phyloP scores from a whole-genome alignment of 92 coral and sea anemone species.

The Blastomussa wellsi region DNA sequence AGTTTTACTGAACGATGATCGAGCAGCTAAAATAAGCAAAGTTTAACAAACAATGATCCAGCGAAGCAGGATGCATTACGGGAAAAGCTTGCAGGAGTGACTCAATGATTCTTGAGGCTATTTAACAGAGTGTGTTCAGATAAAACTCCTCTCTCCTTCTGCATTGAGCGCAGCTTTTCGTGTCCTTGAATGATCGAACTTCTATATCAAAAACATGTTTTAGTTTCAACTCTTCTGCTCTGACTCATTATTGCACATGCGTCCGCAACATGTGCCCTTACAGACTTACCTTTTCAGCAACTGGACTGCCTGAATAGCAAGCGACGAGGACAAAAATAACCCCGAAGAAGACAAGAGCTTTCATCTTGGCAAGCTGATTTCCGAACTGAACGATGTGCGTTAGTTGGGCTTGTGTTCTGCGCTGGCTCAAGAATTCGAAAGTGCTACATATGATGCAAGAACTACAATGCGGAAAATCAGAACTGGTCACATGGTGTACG shows the following conservation, averaged over 20 bases:
- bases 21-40: not conserved
- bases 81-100: not conserved
- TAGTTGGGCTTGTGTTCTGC: not conserved
- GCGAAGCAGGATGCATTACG: not conserved
- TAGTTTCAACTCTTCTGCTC: not conserved
- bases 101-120: not conserved
- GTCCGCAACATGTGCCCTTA: not conserved
- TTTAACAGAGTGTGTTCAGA: not conserved
- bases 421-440: not conserved
- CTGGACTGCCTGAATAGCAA: conserved; percentile 7
- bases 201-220: not conserved
- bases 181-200: not conserved
- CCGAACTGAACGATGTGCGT: not conserved
- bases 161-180: not conserved
- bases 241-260: not conserved
- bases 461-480: not conserved
- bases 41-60: not conserved
- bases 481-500: not conserved
- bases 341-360: not conserved
- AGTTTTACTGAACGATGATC: not conserved
- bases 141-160: not conserved
- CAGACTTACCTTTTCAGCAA: not conserved
- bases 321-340: conserved; percentile 10
- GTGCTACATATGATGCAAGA: not conserved
- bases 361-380: conserved; percentile 5